Base-by-base conservation (phyloP, 2,113 vertebrate genomes). In the Malurus elegans region DNA sequence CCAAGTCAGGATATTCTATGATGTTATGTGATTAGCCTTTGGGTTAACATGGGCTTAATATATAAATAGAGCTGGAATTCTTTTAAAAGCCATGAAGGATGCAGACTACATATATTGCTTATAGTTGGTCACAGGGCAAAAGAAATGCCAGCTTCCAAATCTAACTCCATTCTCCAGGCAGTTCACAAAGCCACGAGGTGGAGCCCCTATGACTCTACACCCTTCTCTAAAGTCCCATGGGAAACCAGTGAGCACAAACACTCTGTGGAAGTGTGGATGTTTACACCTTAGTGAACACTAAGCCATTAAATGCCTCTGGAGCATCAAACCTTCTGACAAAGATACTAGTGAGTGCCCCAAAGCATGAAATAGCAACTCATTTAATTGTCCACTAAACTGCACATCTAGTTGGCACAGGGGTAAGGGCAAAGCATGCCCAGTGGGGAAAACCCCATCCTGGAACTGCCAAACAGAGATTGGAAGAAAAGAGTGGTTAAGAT, bases 391-490 rank as follows among this genome's bases (percentile, higher is more conserved):
- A 47, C 38, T 34, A 40, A 47, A 40, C 9, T 20, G 18, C 8
- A 36, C 32, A 36, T 32, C 19, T 51, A 12, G 6, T 2, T 45
- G 23, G 13, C 19, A 53, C 19, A 40, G 11, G 4, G 8, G 5
- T 45, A 45, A 60, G 8, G 28, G 23, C 36, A 38, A 58, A 57
- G 10, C 24, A n/a, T 4, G 4, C 8, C 47, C 1, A 0, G 4
- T n/a, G 13, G 36, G 31, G 38, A 44, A 79, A 79, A 14, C 6
- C 4, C 10, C 8, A 8, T 9, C 38, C 10, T 58, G 23, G 28
- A 66, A 45, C 6, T 10, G 16, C n/a, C 31, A 34, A 51, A 42
- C 2, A 81, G 32, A 73, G 13, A 34, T 4, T 60, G n/a, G 4
- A 34, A 47, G 14, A 67, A 26, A 67, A 60, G 17, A 40, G 24